Percentiles rank a stretch among this genome's conserved stretches.
These are phyloP conservation scores for Sabellastarte sp. DNA, from an alignment of 2,888 invertebrate species.

Conservation along the genomic window DNA sequence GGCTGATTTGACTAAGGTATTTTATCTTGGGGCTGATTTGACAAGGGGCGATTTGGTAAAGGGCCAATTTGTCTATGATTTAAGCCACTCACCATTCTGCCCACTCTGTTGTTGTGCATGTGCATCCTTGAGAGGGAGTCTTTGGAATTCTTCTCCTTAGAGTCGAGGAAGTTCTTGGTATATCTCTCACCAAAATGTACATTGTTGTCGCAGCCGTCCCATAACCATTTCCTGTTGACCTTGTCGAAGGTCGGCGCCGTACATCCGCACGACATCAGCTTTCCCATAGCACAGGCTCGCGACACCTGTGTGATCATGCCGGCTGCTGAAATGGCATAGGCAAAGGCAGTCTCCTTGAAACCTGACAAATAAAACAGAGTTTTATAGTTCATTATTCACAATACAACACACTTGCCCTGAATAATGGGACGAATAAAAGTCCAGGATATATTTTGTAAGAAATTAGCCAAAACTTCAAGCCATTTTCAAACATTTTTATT, in stretches of 20 bases:
- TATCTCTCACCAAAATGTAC: slow-evolving; percentile 76
- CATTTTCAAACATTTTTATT: too few species aligned
- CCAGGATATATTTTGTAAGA: too few species aligned
- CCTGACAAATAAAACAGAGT: slow-evolving; percentile 65
- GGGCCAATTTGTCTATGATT: too few species aligned
- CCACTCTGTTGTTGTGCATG: slow-evolving; percentile 57
- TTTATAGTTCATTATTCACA: too few species aligned
- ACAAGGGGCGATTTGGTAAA: too few species aligned
- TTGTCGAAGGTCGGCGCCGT: slow-evolving; percentile 64
- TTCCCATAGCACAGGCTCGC: slow-evolving; percentile 88
- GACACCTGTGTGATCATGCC: slow-evolving; percentile 93
- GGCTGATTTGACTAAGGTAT: too few species aligned
- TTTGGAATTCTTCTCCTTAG: slow-evolving; percentile 77
- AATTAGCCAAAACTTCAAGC: too few species aligned
- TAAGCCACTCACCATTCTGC: slow-evolving; percentile 47
- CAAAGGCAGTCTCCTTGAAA: slow-evolving; percentile 93
- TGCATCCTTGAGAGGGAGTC: slow-evolving; percentile 53
- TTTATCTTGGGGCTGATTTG: too few species aligned
- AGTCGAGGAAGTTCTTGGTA: slow-evolving; percentile 83
- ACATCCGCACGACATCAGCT: slow-evolving; percentile 74
- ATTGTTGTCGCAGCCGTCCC: slow-evolving; percentile 73
- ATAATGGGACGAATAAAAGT: too few species aligned
- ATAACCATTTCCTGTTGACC: slow-evolving; percentile 81
- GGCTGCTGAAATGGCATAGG: slow-evolving; percentile 93
- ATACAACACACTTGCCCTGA: too few species aligned